Base-by-base conservation (phyloP, 2,113 vertebrate species). In the Pteropus alecto region DNA sequence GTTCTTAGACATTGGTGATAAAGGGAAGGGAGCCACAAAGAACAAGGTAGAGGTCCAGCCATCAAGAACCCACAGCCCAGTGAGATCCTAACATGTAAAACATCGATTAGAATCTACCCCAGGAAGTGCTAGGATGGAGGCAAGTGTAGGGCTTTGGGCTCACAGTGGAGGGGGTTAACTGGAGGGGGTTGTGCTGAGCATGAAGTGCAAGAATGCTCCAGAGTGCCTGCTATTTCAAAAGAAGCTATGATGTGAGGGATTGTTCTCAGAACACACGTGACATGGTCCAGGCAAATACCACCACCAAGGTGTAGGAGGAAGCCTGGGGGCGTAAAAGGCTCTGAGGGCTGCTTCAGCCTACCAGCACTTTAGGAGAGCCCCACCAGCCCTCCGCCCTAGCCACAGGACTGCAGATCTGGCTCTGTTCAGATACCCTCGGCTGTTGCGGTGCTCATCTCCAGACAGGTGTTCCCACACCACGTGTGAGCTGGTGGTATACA, bases 61-160 rank as follows among this genome's bases (percentile, higher is more conserved):
- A 8, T 56, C 12, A 35, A n/a, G 76, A 71, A 60, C 51, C 68
- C 18, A 24, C 12, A 56, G 60, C 33, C 6, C n/a, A 38, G 30
- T 28, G 58, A 78, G 82, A 77, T 43, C 28, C 24, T 12, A 30
- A 28, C 33, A 74, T 46, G 21, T 4, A 2, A n/a, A 73, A 56
- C n/a, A 19, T 0, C 11, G 30, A 30, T 65, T 2, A 63, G 16
- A 54, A 43, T 46, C 51, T 26, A 71, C 0, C 77, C 58, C 38
- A 18, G 28, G 33, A 21, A 4, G 48, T 43, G 28, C 38, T 79
- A 19, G 35, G 12, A 0, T 7, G 26, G 24, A 71, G n/a, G 24
- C 16, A 1, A 4, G n/a, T 6, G 0, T 5, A 35, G 5, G 35
- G 41, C 30, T 16, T 58, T 2, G 43, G 65, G 54, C 28, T 41